These are phyloP conservation scores for Ptychochromis oligacanthus DNA, from an alignment of 2,113 vertebrate species.

Conservation along the genomic window DNA sequence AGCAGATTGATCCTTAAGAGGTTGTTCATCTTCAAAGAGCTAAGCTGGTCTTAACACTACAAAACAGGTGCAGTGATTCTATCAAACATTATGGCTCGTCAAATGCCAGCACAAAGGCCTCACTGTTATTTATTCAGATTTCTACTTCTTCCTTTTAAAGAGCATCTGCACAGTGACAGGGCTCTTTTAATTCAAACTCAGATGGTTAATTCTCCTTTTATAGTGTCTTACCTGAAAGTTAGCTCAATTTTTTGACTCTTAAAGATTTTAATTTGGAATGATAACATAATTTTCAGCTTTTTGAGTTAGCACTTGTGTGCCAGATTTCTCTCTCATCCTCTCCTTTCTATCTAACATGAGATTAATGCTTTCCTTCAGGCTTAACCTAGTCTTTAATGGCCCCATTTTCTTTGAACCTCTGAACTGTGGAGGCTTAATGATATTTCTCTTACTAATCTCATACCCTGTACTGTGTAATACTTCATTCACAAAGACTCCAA, in stretches of 20 bases:
- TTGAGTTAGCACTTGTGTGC: constrained; percentile 26
- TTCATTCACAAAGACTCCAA: constrained; percentile 60
- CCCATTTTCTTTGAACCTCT: constrained; percentile 74
- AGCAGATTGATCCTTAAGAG: not conserved
- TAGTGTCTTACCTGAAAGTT: constrained; percentile 6
- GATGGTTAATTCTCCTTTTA: constrained; percentile 26
- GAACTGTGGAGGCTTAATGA: constrained; percentile 68
- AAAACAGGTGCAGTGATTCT: not conserved
- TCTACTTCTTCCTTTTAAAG: not conserved
- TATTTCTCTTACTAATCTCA: constrained; percentile 71
- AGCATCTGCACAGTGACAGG: constrained; percentile 23
- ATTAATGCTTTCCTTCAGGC: constrained; percentile 70
- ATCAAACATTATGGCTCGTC: not conserved
- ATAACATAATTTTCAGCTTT: constrained; percentile 38
- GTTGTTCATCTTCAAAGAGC: not conserved
- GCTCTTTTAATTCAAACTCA: constrained; percentile 40
- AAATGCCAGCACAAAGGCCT: not conserved
- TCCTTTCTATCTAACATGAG: constrained; percentile 51
- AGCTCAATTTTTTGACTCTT: constrained; percentile 12
- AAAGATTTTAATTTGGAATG: constrained; percentile 35
- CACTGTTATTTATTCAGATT: not conserved
- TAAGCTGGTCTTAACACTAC: not conserved
- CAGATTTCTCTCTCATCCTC: constrained; percentile 35
- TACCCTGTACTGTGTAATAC: constrained; percentile 46
- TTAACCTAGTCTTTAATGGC: constrained; percentile 70